phyloP scores from a whole-genome alignment of 64 coral and sea anemone species.

The Catalaphyllia jardinei region DNA sequence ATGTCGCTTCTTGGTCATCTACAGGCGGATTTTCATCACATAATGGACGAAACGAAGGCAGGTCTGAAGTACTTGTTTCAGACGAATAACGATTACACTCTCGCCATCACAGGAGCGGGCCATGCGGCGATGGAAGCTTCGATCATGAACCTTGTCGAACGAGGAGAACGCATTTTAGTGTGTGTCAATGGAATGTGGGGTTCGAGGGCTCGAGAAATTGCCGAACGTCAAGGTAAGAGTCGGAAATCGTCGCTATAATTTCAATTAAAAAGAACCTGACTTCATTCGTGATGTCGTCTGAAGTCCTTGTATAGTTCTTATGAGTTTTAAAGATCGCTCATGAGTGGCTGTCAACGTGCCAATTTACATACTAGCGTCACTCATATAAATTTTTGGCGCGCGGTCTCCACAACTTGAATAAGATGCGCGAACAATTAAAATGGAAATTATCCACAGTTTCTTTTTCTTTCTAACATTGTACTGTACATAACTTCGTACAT shows the following conservation, averaged over 20 bases:
- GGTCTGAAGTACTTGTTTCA: constrained; percentile 94
- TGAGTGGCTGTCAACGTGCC: too few relatives aligned
- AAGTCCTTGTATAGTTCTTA: too few relatives aligned
- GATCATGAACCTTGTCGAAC: too few relatives aligned
- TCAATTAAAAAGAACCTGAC: too few relatives aligned
- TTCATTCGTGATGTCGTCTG: too few relatives aligned
- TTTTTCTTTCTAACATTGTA: neutral
- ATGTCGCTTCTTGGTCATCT: constrained; percentile 90
- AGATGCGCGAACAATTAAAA: too few relatives aligned
- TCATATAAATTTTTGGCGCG: too few relatives aligned
- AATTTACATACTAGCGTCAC: too few relatives aligned
- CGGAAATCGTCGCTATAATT: too few relatives aligned
- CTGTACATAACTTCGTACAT: neutral
- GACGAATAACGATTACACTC: constrained; percentile 80
- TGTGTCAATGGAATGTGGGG: neutral
- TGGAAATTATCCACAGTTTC: neutral
- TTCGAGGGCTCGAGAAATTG: constrained; percentile 72
- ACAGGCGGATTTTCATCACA: constrained; percentile 66
- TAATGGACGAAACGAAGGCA: constrained; percentile 91
- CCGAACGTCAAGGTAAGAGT: constrained; percentile 79
- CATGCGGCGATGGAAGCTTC: constrained; percentile 84
- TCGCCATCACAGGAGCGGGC: constrained; percentile 81
- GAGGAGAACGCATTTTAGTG: too few relatives aligned
- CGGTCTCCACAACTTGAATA: too few relatives aligned
- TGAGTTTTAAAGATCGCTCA: too few relatives aligned